Conservation (phyloP, 2,888 invertebrate genomes). For the Rhopalosiphum nymphaeae region DNA sequence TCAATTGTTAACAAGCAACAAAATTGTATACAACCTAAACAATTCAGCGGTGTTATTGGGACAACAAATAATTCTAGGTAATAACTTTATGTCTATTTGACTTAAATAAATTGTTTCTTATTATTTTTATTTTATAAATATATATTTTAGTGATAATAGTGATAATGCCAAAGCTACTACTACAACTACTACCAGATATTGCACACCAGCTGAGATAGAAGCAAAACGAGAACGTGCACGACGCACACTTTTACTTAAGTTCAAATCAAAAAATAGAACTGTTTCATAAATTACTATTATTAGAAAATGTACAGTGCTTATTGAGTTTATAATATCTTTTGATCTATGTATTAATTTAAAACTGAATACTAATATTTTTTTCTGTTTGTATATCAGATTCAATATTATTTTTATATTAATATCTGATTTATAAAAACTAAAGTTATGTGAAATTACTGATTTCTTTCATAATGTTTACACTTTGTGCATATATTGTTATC, state of each 20-base stretch:
- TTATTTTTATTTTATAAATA: neutral
- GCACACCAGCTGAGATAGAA: constrained; percentile 53
- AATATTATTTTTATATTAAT: neutral
- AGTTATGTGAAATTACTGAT: neutral
- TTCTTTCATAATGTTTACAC: neutral
- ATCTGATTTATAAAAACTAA: neutral
- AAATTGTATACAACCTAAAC: neutral
- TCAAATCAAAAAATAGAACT: constrained; percentile 54
- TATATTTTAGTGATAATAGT: neutral
- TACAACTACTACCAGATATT: neutral
- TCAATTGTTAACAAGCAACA: constrained; percentile 14
- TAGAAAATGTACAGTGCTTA: neutral
- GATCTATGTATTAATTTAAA: neutral
- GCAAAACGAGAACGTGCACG: constrained; percentile 33
- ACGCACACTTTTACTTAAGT: constrained; percentile 35
- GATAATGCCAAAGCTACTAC: neutral
- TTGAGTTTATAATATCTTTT: neutral
- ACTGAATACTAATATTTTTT: neutral
- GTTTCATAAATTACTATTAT: neutral
- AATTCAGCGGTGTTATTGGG: neutral
- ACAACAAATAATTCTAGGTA: constrained; percentile 4
- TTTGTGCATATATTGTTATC: neutral
- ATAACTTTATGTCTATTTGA: neutral
- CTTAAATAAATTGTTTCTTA: neutral
- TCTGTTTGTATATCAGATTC: neutral